Base-by-base conservation (phyloP, 2,113 vertebrate species). In the Austrofundulus limnaeus region DNA sequence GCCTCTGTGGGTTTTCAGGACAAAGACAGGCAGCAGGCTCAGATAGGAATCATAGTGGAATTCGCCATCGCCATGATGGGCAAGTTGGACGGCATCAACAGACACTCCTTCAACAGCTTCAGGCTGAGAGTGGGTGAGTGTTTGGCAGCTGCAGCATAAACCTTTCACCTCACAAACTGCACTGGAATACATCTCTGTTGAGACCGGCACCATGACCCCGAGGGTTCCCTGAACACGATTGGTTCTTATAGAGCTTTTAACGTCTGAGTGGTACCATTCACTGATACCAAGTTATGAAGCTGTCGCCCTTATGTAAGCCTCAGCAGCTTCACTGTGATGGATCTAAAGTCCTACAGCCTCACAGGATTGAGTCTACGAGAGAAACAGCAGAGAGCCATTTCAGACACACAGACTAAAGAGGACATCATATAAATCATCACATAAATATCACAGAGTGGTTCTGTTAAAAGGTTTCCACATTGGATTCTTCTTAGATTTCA, bases 81-180 rank as follows among this genome's bases (percentile, higher is more conserved):
- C 37, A 99, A 99, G 88, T 89, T 99, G 90, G 97, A 99, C 0
- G 97, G 96, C 83, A 99, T 99, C 90, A 99, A 99, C 90, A 90
- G 97, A 48, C 97, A 99, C 65, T 99, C 97, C 69, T 99, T 99
- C 65, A 99, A 99, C 82, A 95, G 90, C 20, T 99, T 99, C 87
- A 93, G 95, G 66, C 91, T 99, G 0, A 95, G 97, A 0, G 91
- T 99, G 0, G 97, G 97, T 99, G 80, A 93, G 96, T 90, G 72
- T 25, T 52, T 38, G 56, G 34, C 52, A 17, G 51, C 49, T 23
- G 28, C 31, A 23, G 24, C 38, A 19, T 19, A 37, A 60, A 72
- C 49, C 53, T 57, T 66, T 65, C 69, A 80, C 42, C 66, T 20
- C 6, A 42, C 46, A 58, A 54, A 13, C 24, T 56, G 55, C 12